Percentiles rank a stretch among this genome's conserved stretches.
Conservation (phyloP, 2,888 invertebrate species). For the Trissolcus japonicus region DNA sequence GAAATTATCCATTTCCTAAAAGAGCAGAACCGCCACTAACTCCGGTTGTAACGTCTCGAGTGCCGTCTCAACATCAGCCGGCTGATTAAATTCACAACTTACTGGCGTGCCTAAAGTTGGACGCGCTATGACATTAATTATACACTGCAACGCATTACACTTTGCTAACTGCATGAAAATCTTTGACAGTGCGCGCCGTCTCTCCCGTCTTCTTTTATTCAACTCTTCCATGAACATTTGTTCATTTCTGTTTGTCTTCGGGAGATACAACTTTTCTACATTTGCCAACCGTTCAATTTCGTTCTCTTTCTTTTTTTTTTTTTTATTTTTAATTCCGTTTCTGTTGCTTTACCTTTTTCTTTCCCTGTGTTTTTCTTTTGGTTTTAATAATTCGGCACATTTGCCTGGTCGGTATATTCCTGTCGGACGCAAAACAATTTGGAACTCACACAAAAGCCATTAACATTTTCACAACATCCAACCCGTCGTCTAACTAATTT, state of each 20-base stretch:
- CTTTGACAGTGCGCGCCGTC: conserved; percentile 4
- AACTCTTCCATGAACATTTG: too few relatives aligned
- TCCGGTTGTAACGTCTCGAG: conserved; percentile 21
- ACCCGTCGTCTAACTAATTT: conserved; percentile 17
- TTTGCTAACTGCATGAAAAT: conserved; percentile 22
- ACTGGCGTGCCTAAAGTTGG: conserved; percentile 31
- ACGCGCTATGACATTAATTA: conserved; percentile 28
- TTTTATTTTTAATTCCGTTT: too few relatives aligned
- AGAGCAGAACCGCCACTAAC: conserved; percentile 25
- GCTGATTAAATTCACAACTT: conserved; percentile 48
- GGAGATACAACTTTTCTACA: too few relatives aligned
- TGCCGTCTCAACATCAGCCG: conserved; percentile 29
- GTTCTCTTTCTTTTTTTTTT: too few relatives aligned
- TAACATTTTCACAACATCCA: conserved; percentile 28
- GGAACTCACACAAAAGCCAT: conserved; percentile 3
- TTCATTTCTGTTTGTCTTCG: too few relatives aligned
- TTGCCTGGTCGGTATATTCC: too few relatives aligned
- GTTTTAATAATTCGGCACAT: too few relatives aligned
- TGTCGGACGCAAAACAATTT: not conserved
- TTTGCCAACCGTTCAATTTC: too few relatives aligned
- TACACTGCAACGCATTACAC: conserved; percentile 10
- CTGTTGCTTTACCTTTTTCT: too few relatives aligned
- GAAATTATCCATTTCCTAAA: conserved; percentile 30
- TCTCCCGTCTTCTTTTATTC: too few relatives aligned
- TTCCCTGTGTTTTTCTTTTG: too few relatives aligned